These are phyloP conservation scores for Scomber colias DNA, from an alignment of 2,113 vertebrate genomes.

Conservation along the genomic window DNA sequence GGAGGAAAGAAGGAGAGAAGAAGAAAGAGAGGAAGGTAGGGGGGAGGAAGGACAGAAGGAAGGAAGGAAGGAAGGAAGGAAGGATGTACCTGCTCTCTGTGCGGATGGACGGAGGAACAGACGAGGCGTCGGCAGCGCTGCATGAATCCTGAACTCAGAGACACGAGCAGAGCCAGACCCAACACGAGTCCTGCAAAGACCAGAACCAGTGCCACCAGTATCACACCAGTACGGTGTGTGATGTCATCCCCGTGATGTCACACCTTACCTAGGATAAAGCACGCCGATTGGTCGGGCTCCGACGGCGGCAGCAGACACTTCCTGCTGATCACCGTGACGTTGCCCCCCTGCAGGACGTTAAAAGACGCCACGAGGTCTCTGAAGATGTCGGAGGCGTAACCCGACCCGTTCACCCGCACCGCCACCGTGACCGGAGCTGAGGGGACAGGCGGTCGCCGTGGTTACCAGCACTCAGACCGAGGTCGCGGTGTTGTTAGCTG, in stretches of 20 bases:
- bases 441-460: not conserved
- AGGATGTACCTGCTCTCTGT: constrained; percentile 85
- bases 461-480: not conserved
- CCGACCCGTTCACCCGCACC: constrained; percentile 84
- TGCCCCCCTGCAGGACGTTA: constrained; percentile 85
- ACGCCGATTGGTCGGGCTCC: constrained; percentile 79
- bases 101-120: constrained; percentile 87
- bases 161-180: constrained; percentile 83
- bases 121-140: constrained; percentile 84
- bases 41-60: too few species aligned
- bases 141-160: constrained; percentile 80
- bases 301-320: constrained; percentile 85
- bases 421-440: constrained; percentile 83
- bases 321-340: constrained; percentile 88
- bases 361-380: constrained; percentile 88
- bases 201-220: constrained; percentile 18
- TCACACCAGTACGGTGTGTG: not conserved
- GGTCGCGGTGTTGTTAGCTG: not conserved
- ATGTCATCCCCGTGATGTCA: not conserved
- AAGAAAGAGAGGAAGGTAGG: too few species aligned
- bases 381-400: constrained; percentile 88
- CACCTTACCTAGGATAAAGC: constrained; percentile 50
- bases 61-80: too few species aligned
- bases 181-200: constrained; percentile 85
- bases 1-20: too few species aligned